Evolutionary conservation across 2,797 vertebrate genomes (phyloP), one percentile per base, ranked within the genome.

Genomic region (Xenops minutus): DNA sequence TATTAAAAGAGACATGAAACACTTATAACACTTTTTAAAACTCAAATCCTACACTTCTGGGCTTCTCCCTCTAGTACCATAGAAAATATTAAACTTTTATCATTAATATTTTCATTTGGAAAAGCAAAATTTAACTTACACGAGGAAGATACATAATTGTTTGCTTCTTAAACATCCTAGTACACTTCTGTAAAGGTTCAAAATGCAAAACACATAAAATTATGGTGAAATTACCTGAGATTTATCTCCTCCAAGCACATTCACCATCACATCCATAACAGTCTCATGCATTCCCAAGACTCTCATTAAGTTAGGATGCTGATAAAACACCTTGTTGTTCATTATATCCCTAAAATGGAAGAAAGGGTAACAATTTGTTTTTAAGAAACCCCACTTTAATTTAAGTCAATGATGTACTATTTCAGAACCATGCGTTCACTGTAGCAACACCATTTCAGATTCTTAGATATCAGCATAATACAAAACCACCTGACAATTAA

Each of bases 261-360:
- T 99, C 93, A 99, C 99, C 99, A 99, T 99, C 95, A 99, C 99
- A 93, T 99, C 99, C 99, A 99, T 99, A 91, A 99, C 99, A 0
- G 99, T 99, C 97, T 99, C 99, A 21, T 99, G 99, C 99, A 99
- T 99, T 78, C 99, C 99, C 52, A 99, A 98, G 87, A 99, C 99
- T 89, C 99, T 98, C 99, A 99, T 99, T 69, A 99, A 98, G 96
- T 99, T 99, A 52, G 99, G 99, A 93, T 99, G 99, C 95, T 99
- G 99, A 98, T 99, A 99, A 98, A 99, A 99, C 23, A 99, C 99
- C 92, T 99, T 99, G 97, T 99, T 99, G 98, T 99, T 99, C 99
- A 99, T 99, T 97, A 99, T 99, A 96, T 99, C 99, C 67, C 99
- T 99, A 96, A 61, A 91, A 88, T 14, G 7, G 22, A 77, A 88